Evolutionary conservation across 2,888 invertebrate genomes (phyloP).

Genomic region (Rotaria socialis): DNA sequence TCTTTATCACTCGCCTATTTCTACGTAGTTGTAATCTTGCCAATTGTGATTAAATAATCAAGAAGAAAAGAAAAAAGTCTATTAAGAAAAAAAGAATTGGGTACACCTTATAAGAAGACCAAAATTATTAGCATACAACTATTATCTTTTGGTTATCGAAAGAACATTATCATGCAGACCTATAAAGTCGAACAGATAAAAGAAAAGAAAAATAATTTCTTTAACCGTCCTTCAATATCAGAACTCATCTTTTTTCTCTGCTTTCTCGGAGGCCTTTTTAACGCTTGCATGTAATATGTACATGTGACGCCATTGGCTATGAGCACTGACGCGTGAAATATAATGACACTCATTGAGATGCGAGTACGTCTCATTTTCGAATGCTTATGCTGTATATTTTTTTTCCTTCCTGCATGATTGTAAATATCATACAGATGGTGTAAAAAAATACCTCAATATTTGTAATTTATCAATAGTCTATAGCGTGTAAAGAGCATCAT

Average conservation of each 20-base stretch:
- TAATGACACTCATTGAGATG: neutral
- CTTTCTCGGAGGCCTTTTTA: neutral
- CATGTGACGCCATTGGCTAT: neutral
- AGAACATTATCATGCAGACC: neutral
- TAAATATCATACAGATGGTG: neutral
- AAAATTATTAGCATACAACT: neutral
- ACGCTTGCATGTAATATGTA: neutral
- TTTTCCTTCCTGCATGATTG: neutral
- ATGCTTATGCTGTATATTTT: neutral
- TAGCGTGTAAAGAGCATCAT: no score
- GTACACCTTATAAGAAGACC: neutral
- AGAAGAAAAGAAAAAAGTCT: neutral
- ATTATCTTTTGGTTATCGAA: neutral
- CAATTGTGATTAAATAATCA: neutral
- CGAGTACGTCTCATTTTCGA: neutral
- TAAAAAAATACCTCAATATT: neutral
- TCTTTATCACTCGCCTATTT: neutral
- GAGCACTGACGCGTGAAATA: neutral
- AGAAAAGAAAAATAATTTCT: neutral
- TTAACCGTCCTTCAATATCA: neutral
- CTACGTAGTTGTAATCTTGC: neutral
- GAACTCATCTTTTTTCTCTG: neutral
- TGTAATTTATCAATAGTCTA: no score
- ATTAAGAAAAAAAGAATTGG: neutral
- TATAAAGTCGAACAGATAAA: neutral